Evolutionary conservation across 2,113 vertebrate genomes (phyloP), one percentile per base, ranked within the genome.

Genomic region (Callipepla californica): DNA sequence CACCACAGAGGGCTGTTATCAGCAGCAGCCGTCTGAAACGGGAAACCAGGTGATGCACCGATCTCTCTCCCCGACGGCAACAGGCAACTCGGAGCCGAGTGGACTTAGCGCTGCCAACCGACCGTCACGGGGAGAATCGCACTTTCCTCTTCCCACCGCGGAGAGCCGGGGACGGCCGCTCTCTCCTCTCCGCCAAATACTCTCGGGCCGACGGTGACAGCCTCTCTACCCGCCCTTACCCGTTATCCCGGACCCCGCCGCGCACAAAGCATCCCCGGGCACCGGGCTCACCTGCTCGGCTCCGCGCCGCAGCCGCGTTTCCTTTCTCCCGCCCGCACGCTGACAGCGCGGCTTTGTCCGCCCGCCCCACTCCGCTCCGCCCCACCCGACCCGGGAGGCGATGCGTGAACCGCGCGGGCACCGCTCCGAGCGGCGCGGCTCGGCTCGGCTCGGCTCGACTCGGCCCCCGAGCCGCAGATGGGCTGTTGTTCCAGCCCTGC

Each of bases 291-390:
- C 94, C 90, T 94, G 92, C 80, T 92, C 69, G 61, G 55, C 76
- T 22, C 72, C 53, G 92, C 61, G 8, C 66, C 3, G 85, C 85
- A 84, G 72, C 90, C 65, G 77, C 80, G 94, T 80, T 94, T 92
- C 90, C 92, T 94, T 92, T 92, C 86, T 78, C 92, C 87, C 82
- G 51, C 51, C 25, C 51, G 51, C 51, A 25, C 51, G 51, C 51
- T 28, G 51, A 28, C 97, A 97, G 96, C 96, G 89, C 95, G 97
- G 96, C 97, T 97, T 97, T 97, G 97, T 97, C 96, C 96, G 91
- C 96, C 95, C 96, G 93, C 72, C 93, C 96, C 96, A 44, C 25
- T 28, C 96, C 96, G 20, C 20, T 48, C 47, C 48, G 50, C 50
- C 25, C 93, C 90, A 94, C 95, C 92, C 95, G 84, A n/a, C 72